Base-by-base conservation (phyloP, 2,113 vertebrate genomes). In the Danio rerio region DNA sequence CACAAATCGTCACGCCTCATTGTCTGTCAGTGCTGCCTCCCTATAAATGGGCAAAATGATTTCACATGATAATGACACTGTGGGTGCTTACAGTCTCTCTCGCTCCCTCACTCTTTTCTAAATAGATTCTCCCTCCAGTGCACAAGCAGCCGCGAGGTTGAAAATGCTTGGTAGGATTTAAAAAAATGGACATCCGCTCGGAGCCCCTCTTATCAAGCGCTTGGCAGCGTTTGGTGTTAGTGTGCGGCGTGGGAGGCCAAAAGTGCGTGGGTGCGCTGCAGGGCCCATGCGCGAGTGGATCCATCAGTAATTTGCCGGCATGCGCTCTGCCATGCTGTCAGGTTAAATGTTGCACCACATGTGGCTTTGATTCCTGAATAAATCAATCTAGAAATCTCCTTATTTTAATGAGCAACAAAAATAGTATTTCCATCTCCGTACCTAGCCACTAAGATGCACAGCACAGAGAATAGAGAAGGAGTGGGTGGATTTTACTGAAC, bases 61-160 rank as follows among this genome's bases (percentile, higher is more conserved):
- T 63, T 63, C 75, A 63, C n/a, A 16, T 16, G 18, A 61, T 6
- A 58, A 63, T 2, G 8, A 50, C 7, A 31, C 9, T 1, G 12
- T 21, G 56, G 13, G 9, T 1, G 45, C 3, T 12, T 53, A 40
- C 1, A 4, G 16, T 43, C 13, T 21, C 52, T 59, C 18, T 73
- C 13, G 3, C 13, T 59, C 45, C 8, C 31, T 56, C 21, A 43
- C 61, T 81, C 52, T 31, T 79, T 75, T 80, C 50, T 18, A 49
- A 40, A 87, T 85, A 86, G 85, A 91, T 90, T 89, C 83, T 62
- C 52, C 86, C 86, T 71, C 79, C 45, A 69, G 16, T 21, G 81
- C 59, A n/a, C 43, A 42, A 31, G 58, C 21, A 31, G 58, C 21
- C 45, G 66, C 52, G 83, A 80, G 43, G 6, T 11, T 2, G 49